Base-by-base conservation (phyloP, 2,113 vertebrate genomes). In the Nothocercus nigrocapillus region DNA sequence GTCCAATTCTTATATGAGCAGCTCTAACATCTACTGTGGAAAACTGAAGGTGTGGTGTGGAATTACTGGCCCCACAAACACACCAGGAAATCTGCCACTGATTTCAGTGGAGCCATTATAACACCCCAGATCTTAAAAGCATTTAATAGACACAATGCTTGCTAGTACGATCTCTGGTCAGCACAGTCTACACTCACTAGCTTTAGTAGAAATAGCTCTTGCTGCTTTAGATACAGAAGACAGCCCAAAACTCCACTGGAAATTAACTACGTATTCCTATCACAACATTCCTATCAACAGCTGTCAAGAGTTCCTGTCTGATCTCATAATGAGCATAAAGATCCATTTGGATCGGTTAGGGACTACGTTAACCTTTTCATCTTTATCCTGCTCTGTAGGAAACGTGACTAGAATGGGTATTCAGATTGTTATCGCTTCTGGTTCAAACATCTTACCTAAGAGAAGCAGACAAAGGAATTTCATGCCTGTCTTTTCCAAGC, bases 61-160 rank as follows among this genome's bases (percentile, higher is more conserved):
- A 68, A 68, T 45, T 30, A 13, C 67, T 80, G 63, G 85, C 49
- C 79, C 53, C 30, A 90, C 63, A 47, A 53, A 82, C 0, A 0
- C 58, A 42, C 67, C 76, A 79, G 67, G 94, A 95, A 91, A 40
- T 74, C 69, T 91, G 85, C 79, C 82, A 83, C 13, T 62, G 63
- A 36, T 82, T 73, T 82, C 56, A 82, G 36, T n/a, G 40, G 68
- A 83, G 62, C 25, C 40, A 77, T 79, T 91, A 88, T 93, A 73
- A 88, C 72, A 27, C 15, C 40, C 74, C 27, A 66, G 34, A 70
- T 82, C 88, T 83, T 82, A 76, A 83, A 82, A 89, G 30, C 13
- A 4, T 58, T 82, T 27, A 10, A 38, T 66, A 49, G 54, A 58
- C 11, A 8, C 25, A 28, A 8, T 9, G 22, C 49, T 82, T 91